Evolutionary conservation across 2,888 invertebrate genomes (phyloP).

Genomic region (Sesia bembeciformis): DNA sequence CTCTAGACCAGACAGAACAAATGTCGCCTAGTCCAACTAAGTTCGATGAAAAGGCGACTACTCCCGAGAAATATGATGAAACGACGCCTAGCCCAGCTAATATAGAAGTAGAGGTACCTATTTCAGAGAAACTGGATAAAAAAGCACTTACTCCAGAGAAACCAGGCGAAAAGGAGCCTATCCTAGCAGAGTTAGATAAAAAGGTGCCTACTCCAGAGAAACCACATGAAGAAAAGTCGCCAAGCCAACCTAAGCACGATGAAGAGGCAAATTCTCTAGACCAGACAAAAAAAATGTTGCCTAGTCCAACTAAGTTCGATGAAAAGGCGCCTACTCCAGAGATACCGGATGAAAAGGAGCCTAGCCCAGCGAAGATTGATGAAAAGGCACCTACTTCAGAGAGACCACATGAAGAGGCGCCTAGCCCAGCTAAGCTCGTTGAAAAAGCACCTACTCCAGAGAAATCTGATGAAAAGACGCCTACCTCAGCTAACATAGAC

Average conservation of each 20-base stretch:
- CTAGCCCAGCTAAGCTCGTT: neutral
- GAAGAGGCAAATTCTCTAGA: neutral
- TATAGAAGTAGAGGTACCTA: neutral
- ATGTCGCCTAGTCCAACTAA: neutral
- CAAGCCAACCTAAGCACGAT: neutral
- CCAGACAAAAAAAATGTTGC: neutral
- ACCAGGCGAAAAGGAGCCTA: no score
- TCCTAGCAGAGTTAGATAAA: no score
- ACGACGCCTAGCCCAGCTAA: neutral
- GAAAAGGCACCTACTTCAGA: neutral
- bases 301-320: neutral
- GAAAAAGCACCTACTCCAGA: neutral
- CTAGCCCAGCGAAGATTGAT: neutral
- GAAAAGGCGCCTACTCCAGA: neutral
- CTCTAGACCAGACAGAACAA: neutral
- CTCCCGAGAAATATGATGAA: neutral
- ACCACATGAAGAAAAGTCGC: no score
- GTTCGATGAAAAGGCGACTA: neutral
- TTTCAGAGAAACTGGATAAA: neutral
- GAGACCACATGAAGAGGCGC: neutral
- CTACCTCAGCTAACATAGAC: neutral
- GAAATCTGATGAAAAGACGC: neutral
- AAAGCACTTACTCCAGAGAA: no score
- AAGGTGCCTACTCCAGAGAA: neutral
- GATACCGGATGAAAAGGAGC: neutral